Evolutionary conservation across 2,797 vertebrate genomes (phyloP), one percentile per base, ranked within the genome.

Genomic region (Australoheros facetus): DNA sequence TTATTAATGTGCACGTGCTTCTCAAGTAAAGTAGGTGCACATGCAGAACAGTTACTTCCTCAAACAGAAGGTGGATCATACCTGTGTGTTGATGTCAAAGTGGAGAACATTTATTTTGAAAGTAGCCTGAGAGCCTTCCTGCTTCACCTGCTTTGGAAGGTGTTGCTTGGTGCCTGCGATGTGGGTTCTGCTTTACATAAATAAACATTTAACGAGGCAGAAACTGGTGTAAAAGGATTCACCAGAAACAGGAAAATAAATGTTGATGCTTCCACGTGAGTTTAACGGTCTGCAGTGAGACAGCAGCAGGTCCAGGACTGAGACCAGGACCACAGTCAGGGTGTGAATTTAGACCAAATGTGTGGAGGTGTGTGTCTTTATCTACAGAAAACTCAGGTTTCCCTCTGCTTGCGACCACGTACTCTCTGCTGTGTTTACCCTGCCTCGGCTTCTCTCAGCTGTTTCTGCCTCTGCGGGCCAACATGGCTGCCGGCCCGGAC

Each of bases 401-500:
- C 69, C 42, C 30, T 69, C 58, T 10, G 56, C 58, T 56, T 59
- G 10, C 56, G 79, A 5, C 69, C 81, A 32, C 32, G 2, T 32
- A 32, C 32, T 32, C 32, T 32, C 6, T 6, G 32, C 6, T 32
- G 32, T 10, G 8, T 37, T 37, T 37, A 1, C 28, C 7, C 58
- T 16, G 12, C 30, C 74, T 56, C 51, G 48, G 4, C 39, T 57
- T 48, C 30, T 56, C 73, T 86, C 87, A 86, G 79, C 85, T 83
- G 87, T 59, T 80, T 84, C 75, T 78, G 57, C 45, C 70, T 90
- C 85, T 76, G 70, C 26, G 21, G 79, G 77, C 85, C 84, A 91
- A 89, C 79, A 91, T 93, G 91, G 91, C 92, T 75, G 78, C 75
- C 7, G 79, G 91, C 92, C 91, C 88, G 79, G 58, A 81, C 72